Conservation (phyloP, 2,888 invertebrate genomes). For the Aphidoletes aphidimyza region DNA sequence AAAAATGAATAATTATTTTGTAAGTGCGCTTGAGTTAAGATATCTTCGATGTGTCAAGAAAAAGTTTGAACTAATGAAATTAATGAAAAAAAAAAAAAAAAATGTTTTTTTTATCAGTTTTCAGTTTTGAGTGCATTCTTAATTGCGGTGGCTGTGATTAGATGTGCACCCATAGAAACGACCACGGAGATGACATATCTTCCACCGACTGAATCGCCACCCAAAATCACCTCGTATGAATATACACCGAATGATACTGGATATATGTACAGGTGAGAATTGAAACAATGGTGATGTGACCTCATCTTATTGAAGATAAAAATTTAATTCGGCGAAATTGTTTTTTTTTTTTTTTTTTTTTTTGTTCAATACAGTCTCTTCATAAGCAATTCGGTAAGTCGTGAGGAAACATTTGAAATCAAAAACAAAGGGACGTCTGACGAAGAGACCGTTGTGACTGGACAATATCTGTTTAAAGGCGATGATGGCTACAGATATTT, state of each 20-base stretch:
- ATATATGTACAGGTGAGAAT: not conserved
- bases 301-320: not conserved
- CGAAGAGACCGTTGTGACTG: not conserved
- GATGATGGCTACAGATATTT: slow-evolving; percentile 23
- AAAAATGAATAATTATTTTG: not conserved
- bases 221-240: not conserved
- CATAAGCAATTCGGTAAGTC: not conserved
- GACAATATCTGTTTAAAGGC: not conserved
- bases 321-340: not conserved
- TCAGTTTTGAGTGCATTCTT: not conserved
- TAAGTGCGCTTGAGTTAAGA: not conserved
- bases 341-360: not conserved
- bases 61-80: not conserved
- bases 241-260: not conserved
- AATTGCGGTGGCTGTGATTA: not conserved
- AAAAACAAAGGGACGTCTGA: not conserved
- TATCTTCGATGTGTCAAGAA: not conserved
- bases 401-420: not conserved
- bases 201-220: not conserved
- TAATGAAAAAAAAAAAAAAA: not conserved
- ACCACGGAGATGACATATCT: not conserved
- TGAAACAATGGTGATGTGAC: too few relatives aligned
- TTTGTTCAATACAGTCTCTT: not conserved
- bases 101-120: not conserved
- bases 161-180: not conserved